Evolutionary conservation across 2,888 invertebrate species (phyloP).

Genomic region (Eupithecia insigniata): DNA sequence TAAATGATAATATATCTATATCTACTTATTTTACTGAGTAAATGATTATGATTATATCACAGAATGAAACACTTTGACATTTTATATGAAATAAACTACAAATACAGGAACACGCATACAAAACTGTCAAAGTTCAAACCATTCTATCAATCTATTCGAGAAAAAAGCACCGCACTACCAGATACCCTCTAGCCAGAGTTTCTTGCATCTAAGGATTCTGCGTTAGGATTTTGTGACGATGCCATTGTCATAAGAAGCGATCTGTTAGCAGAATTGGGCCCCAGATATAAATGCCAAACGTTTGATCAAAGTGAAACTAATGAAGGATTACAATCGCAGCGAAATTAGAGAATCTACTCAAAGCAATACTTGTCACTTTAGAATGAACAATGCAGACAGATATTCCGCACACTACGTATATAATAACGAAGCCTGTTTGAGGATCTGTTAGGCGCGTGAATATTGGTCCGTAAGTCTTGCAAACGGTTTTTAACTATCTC

Average conservation of each 20-base stretch:
- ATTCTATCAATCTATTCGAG: too few species aligned
- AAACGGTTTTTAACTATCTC: not conserved
- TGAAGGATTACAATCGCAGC: slow-evolving; percentile 4
- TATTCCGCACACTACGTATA: not conserved
- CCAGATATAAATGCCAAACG: not conserved
- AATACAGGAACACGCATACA: too few species aligned
- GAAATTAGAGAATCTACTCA: not conserved
- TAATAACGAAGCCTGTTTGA: slow-evolving; percentile 12
- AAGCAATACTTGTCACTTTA: slow-evolving; percentile 8
- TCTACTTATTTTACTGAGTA: too few species aligned
- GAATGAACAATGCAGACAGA: not conserved
- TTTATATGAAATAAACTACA: too few species aligned
- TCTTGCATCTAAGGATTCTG: not conserved
- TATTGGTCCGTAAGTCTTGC: not conserved
- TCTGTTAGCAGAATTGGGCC: not conserved
- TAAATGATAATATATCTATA: too few species aligned
- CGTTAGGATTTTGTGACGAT: not conserved
- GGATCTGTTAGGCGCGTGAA: not conserved
- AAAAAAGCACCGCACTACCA: too few species aligned
- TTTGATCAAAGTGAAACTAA: slow-evolving; percentile 10
- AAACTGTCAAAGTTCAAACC: too few species aligned
- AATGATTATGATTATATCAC: too few species aligned
- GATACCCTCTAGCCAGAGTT: too few species aligned
- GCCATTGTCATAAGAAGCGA: not conserved
- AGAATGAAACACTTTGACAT: too few species aligned